Conservation (phyloP, 2,888 invertebrate species). For the Rotaria magnacalcarata region DNA sequence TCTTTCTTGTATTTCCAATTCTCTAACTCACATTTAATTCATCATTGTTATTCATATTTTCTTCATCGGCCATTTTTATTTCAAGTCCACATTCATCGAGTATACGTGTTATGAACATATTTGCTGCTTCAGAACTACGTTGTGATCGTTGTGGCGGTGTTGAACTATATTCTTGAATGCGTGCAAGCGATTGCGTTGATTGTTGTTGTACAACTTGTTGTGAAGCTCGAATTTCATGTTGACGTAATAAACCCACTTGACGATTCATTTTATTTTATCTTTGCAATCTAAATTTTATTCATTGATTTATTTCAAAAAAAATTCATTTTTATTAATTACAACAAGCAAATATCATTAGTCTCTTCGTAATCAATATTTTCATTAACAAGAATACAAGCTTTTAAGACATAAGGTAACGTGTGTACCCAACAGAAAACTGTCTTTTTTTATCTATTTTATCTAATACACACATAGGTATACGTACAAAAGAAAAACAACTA, state of each 20-base stretch:
- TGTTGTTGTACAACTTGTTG: conserved; percentile 1
- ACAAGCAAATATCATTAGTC: neutral
- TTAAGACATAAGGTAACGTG: too few species aligned
- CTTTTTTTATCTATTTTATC: too few species aligned
- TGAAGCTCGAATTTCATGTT: neutral
- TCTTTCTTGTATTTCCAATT: neutral
- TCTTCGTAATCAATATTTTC: neutral
- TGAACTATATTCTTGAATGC: neutral
- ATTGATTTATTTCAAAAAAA: neutral
- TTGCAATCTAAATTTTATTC: neutral
- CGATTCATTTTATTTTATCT: neutral
- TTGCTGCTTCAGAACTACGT: neutral
- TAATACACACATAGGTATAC: too few species aligned
- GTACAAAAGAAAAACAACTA: too few species aligned
- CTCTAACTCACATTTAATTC: conserved; percentile 14
- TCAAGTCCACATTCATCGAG: conserved; percentile 6
- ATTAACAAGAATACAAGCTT: too few species aligned
- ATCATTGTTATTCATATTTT: conserved; percentile 35
- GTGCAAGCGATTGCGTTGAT: neutral
- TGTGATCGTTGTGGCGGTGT: conserved; percentile 7
- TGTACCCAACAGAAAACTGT: neutral
- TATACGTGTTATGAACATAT: neutral
- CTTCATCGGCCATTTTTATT: neutral
- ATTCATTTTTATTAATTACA: neutral
- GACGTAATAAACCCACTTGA: conserved; percentile 20